Evolutionary conservation across 2,888 invertebrate genomes (phyloP).

Genomic region (Folsomia manolachei): DNA sequence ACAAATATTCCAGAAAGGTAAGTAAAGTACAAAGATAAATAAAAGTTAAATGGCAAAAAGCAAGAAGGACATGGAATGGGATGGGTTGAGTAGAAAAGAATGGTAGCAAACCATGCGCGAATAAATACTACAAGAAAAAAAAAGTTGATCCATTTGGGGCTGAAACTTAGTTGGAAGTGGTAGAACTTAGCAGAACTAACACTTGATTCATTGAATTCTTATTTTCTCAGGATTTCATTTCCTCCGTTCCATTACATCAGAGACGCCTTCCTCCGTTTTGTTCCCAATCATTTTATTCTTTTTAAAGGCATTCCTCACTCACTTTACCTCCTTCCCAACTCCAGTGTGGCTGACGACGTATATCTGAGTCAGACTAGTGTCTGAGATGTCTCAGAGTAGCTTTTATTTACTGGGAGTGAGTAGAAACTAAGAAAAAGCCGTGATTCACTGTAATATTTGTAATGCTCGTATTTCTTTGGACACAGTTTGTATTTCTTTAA

Average conservation of each 20-base stretch:
- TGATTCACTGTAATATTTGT: neutral
- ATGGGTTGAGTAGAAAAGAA: neutral
- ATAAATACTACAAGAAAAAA: neutral
- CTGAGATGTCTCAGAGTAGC: too few species aligned
- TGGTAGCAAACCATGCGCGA: neutral
- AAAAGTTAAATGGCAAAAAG: conserved; percentile 5
- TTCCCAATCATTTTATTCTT: neutral
- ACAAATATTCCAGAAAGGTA: too few species aligned
- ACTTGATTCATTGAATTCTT: neutral
- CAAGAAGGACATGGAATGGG: neutral
- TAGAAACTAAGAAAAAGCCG: neutral
- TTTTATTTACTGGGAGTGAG: neutral
- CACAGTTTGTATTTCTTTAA: neutral
- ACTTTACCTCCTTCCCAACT: too few species aligned
- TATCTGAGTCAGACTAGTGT: too few species aligned
- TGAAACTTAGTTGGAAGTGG: neutral
- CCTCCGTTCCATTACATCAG: neutral
- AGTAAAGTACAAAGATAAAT: neutral
- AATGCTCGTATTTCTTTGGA: too few species aligned
- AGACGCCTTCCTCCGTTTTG: neutral
- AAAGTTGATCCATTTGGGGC: neutral
- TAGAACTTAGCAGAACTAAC: neutral
- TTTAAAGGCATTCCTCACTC: neutral
- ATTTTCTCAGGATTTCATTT: conserved; percentile 7
- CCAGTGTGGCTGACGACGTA: too few species aligned